A percentile compares a stretch with the other conserved stretches of the same genome.
Evolutionary conservation across 2,888 invertebrate genomes (phyloP).

Genomic region (Cremastinae sp.): DNA sequence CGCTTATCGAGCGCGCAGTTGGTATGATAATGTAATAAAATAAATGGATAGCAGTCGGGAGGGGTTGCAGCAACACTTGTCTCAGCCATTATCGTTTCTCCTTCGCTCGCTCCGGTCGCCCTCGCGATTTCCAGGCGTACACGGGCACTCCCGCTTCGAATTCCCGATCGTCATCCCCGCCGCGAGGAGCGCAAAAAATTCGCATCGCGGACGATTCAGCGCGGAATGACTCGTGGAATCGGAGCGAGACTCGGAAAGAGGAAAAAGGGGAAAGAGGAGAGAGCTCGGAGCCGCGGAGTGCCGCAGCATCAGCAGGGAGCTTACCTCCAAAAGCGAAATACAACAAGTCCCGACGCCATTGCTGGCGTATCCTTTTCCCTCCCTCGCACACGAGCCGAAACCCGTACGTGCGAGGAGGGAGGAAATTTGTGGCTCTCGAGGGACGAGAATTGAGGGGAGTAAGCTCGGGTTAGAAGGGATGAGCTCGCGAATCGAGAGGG

Average conservation of each 20-base stretch:
- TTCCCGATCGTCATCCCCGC: background rate
- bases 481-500: slow-evolving; percentile 56
- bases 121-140: slow-evolving; percentile 25
- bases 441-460: slow-evolving; percentile 63
- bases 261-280: slow-evolving; percentile 1
- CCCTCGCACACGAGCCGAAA: background rate
- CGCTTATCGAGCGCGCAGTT: slow-evolving; percentile 78
- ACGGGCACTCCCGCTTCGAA: slow-evolving; percentile 24
- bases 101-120: slow-evolving; percentile 32
- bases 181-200: slow-evolving; percentile 31
- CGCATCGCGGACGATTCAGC: no score
- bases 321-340: slow-evolving; percentile 78
- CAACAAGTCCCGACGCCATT: slow-evolving; percentile 80
- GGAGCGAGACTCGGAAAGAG: slow-evolving; percentile 18
- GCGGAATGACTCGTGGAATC: no score
- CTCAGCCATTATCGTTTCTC: slow-evolving; percentile 50
- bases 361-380: slow-evolving; percentile 77
- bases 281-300: slow-evolving; percentile 11
- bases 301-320: slow-evolving; percentile 62
- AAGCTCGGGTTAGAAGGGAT: slow-evolving; percentile 50
- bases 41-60: slow-evolving; percentile 76
- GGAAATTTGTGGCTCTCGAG: slow-evolving; percentile 34
- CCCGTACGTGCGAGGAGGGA: slow-evolving; percentile 25
- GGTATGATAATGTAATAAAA: slow-evolving; percentile 81
- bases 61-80: slow-evolving; percentile 42